These are phyloP conservation scores for Cisticola juncidis DNA, from an alignment of 2,113 vertebrate genomes.

Conservation along the genomic window DNA sequence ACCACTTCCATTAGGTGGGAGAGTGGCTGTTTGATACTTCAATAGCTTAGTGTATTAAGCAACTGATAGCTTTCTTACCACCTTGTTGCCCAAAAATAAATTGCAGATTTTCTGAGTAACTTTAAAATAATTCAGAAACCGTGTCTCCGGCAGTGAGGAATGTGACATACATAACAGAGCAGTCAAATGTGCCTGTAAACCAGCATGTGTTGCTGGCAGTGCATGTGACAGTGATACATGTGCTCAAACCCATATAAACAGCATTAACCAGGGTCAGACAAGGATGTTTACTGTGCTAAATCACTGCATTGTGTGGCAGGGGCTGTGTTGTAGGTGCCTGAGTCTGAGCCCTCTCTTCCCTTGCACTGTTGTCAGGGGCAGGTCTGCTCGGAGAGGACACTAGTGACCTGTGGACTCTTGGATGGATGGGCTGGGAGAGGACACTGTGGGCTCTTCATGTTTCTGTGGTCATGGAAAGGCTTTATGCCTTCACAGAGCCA, in stretches of 20 bases:
- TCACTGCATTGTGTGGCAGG: not conserved
- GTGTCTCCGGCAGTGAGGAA: not conserved
- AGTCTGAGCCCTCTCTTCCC: not conserved
- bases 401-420: rapidly evolving
- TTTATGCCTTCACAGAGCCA: not conserved
- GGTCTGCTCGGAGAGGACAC: not conserved
- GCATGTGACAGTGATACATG: not conserved
- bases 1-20: not conserved
- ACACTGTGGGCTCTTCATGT: rapidly evolving
- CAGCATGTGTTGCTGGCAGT: not conserved
- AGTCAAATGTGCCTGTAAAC: not conserved
- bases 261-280: not conserved
- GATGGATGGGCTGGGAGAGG: no score
- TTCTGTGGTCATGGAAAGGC: not conserved
- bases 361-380: not conserved
- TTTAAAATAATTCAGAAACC: not conserved
- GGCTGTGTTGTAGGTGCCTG: not conserved
- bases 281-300: not conserved
- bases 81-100: not conserved
- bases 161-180: not conserved
- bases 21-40: not conserved
- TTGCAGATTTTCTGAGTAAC: not conserved
- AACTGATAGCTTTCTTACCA: not conserved
- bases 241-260: not conserved
- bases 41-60: not conserved